Conservation (phyloP, 1,140 invertebrate genomes). For the Drosophila arawakana region DNA sequence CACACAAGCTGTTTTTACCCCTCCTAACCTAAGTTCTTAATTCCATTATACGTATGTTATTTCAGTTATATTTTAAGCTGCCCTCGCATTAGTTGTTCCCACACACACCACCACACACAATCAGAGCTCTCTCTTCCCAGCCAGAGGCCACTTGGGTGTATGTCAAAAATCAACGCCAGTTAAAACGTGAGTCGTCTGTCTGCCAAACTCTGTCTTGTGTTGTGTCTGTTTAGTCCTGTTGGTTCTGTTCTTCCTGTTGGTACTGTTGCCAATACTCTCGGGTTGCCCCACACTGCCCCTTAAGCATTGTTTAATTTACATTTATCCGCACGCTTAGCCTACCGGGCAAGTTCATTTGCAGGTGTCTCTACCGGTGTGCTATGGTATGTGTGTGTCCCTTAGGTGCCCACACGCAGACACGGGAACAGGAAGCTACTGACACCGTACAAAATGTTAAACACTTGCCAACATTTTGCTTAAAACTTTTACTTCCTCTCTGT, state of each 20-base stretch:
- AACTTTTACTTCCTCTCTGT: constrained; percentile 52
- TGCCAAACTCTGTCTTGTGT: neutral
- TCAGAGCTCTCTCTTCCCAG: neutral
- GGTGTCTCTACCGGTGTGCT: constrained; percentile 21
- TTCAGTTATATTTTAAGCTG: constrained; percentile 7
- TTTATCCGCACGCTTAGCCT: constrained; percentile 79
- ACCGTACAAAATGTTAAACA: constrained; percentile 84
- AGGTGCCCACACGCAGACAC: constrained; percentile 63
- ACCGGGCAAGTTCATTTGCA: constrained; percentile 71
- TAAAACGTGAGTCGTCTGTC: constrained; percentile 51
- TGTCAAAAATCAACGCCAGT: constrained; percentile 64
- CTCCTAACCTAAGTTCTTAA: neutral
- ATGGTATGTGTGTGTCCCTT: constrained; percentile 39
- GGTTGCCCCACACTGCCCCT: constrained; percentile 12
- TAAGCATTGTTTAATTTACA: constrained; percentile 82
- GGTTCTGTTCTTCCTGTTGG: neutral
- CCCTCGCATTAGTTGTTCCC: constrained; percentile 11
- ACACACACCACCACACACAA: neutral
- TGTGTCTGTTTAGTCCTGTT: constrained; percentile 3
- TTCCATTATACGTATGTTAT: neutral
- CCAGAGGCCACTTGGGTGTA: constrained; percentile 38
- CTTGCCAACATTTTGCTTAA: constrained; percentile 82
- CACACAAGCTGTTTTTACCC: neutral
- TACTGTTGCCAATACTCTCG: constrained; percentile 21
- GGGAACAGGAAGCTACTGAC: constrained; percentile 77